Evolutionary conservation across 2,797 vertebrate genomes (phyloP).

Genomic region (Fringilla coelebs): DNA sequence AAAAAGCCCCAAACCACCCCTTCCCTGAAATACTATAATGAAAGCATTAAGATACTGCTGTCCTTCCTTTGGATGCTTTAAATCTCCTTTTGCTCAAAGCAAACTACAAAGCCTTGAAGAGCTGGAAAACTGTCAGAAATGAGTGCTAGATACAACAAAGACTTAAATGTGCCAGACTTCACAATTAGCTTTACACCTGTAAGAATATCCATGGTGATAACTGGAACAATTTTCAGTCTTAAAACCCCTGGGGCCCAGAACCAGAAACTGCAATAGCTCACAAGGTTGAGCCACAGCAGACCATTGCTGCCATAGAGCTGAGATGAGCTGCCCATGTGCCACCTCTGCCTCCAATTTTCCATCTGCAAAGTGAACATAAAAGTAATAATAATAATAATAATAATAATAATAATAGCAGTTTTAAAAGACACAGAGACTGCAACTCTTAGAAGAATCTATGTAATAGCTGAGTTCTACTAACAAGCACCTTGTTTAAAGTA

Average conservation of each 20-base stretch:
- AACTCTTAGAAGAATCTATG: background rate
- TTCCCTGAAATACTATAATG: background rate
- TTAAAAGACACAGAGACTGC: background rate
- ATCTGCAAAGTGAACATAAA: background rate
- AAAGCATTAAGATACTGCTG: background rate
- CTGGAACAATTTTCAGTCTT: background rate
- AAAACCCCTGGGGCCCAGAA: background rate
- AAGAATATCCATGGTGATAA: background rate
- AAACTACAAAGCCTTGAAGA: background rate
- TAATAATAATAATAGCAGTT: background rate
- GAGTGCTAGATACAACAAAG: background rate
- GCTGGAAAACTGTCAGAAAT: background rate
- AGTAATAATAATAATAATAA: background rate
- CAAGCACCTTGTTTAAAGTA: background rate
- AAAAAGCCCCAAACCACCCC: background rate
- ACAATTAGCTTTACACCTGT: constrained; percentile 25
- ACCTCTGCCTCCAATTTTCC: background rate
- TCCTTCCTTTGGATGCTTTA: background rate
- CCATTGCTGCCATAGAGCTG: background rate
- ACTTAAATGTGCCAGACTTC: background rate
- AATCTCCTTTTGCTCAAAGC: background rate
- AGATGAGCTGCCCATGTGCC: background rate
- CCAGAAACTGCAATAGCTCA: background rate
- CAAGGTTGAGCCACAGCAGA: background rate
- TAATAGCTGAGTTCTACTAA: background rate